Evolutionary conservation across 2,888 invertebrate genomes (phyloP).

Genomic region (Globia sparganii): DNA sequence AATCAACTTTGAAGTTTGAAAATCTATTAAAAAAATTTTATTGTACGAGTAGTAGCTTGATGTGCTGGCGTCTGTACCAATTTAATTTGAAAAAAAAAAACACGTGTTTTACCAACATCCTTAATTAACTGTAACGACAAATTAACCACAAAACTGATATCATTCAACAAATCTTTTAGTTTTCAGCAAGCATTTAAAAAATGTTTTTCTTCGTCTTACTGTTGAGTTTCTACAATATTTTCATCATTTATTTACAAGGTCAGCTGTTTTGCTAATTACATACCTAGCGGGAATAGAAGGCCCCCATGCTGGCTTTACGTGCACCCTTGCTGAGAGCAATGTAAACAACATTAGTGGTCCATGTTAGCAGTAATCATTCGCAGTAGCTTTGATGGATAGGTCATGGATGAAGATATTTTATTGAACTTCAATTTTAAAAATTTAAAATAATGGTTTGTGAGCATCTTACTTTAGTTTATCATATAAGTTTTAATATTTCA

Average conservation of each 20-base stretch:
- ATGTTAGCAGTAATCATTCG: conserved; percentile 27
- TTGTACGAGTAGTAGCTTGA: no score
- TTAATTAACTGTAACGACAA: no score
- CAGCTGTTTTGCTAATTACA: conserved; percentile 22
- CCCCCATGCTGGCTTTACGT: not conserved
- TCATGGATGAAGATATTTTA: not conserved
- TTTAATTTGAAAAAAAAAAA: no score
- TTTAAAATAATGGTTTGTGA: not conserved
- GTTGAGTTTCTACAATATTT: not conserved
- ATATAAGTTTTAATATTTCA: no score
- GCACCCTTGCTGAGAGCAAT: conserved; percentile 31
- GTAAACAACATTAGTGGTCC: conserved; percentile 34
- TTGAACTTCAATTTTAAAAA: not conserved
- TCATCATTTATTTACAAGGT: conserved; percentile 5
- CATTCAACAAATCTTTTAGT: not conserved
- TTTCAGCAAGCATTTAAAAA: not conserved
- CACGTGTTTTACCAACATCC: no score
- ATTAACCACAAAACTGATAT: not conserved
- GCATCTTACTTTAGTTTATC: no score
- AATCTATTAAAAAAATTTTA: no score
- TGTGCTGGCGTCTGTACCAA: no score
- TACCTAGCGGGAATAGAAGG: not conserved
- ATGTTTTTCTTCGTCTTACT: not conserved
- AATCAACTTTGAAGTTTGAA: no score
- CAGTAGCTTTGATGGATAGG: conserved; percentile 1